A percentile compares a stretch with the other conserved stretches of the same genome.
Conservation (phyloP, 2,113 vertebrate genomes). For the Oncorhynchus mykiss region DNA sequence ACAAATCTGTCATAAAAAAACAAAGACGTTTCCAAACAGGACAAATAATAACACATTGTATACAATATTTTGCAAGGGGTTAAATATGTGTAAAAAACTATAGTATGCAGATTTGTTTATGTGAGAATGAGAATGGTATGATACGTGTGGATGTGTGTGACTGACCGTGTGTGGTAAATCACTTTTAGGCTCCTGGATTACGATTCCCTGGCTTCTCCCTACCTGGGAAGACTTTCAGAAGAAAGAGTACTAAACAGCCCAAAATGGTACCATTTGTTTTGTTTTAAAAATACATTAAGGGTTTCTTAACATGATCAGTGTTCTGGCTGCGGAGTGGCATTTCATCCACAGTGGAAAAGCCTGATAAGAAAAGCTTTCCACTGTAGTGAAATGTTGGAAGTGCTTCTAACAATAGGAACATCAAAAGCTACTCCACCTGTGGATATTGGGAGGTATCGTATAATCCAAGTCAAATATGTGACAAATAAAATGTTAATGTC, state of each 20-base stretch:
- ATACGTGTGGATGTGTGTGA: background rate
- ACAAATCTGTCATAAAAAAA: background rate
- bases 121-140: background rate
- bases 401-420: background rate
- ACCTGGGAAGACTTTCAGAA: background rate
- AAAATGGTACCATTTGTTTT: background rate
- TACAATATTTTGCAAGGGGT: background rate
- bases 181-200: background rate
- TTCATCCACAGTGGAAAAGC: background rate
- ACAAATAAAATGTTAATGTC: too few relatives aligned
- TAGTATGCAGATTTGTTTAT: background rate
- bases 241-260: background rate
- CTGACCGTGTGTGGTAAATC: constrained; percentile 2
- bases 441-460: background rate
- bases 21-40: background rate
- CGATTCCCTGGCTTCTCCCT: background rate
- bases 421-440: background rate
- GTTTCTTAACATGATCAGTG: background rate
- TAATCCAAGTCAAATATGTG: too few relatives aligned
- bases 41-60: background rate
- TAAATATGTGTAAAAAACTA: background rate
- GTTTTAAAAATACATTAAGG: background rate
- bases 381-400: background rate
- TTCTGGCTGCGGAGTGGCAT: background rate
- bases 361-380: background rate